Evolutionary conservation across 2,888 invertebrate species (phyloP).

Genomic region (Cephonodes hylas): DNA sequence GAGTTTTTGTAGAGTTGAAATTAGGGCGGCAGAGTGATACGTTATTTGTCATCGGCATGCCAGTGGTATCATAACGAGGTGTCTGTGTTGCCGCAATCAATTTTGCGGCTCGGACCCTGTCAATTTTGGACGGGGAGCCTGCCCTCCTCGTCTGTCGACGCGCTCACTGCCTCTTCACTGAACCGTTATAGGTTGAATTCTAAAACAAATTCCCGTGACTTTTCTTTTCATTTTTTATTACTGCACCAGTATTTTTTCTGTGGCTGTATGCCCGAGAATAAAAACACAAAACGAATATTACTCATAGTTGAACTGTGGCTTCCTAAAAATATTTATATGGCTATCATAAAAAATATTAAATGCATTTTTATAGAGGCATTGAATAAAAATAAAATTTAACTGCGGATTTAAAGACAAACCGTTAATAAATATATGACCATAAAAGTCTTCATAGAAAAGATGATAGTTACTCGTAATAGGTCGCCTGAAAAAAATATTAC

Average conservation of each 20-base stretch:
- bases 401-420: too few relatives aligned
- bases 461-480: too few relatives aligned
- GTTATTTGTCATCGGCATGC: conserved; percentile 38
- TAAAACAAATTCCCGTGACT: conserved; percentile 1
- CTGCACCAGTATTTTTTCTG: neutral
- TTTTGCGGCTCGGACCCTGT: conserved; percentile 61
- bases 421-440: too few relatives aligned
- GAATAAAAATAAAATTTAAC: too few relatives aligned
- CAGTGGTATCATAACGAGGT: conserved; percentile 58
- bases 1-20: conserved; percentile 23
- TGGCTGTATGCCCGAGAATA: neutral
- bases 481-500: too few relatives aligned
- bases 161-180: conserved; percentile 17
- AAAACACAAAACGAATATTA: neutral
- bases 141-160: conserved; percentile 20
- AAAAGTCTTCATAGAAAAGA: too few relatives aligned
- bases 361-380: too few relatives aligned
- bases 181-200: neutral
- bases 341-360: too few relatives aligned
- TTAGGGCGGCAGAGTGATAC: conserved; percentile 28
- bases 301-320: too few relatives aligned
- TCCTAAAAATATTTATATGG: too few relatives aligned
- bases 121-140: conserved; percentile 56
- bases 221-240: neutral
- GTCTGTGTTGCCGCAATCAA: conserved; percentile 66